phyloP scores from a whole-genome alignment of 1,140 invertebrate species.

The Rhagoletis zephyria region DNA sequence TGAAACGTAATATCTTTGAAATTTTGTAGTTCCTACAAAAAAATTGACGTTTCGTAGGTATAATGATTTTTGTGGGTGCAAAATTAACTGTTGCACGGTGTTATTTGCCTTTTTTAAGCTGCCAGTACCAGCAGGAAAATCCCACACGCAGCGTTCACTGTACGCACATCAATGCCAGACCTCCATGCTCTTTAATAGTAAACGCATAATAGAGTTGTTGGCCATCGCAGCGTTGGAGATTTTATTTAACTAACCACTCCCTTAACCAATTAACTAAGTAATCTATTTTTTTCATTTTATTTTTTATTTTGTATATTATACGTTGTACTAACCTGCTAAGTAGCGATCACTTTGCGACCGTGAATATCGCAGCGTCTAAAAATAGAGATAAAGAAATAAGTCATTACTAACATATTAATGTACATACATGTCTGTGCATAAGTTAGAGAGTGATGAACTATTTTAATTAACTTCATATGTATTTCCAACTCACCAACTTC shows the following conservation, averaged over 20 bases:
- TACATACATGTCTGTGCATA: not conserved
- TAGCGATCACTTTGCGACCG: conserved; percentile 76
- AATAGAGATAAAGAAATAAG: conserved; percentile 54
- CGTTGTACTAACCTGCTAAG: conserved; percentile 75
- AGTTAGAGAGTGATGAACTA: conserved; percentile 1
- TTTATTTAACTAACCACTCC: not conserved
- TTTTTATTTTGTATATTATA: not conserved
- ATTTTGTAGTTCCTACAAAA: no score
- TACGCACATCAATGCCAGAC: not conserved
- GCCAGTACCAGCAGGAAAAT: not conserved
- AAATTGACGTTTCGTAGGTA: no score
- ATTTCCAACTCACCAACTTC: conserved; percentile 65
- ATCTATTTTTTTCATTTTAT: not conserved
- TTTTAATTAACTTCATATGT: conserved; percentile 47
- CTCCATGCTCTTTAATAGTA: not conserved
- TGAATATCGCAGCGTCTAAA: conserved; percentile 72
- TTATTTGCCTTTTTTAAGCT: not conserved
- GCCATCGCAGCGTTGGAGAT: not conserved
- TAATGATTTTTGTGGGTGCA: no score
- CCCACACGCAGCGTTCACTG: not conserved
- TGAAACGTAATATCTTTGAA: no score
- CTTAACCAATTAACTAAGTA: not conserved
- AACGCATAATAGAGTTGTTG: not conserved
- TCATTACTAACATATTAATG: not conserved
- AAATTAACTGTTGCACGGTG: no score